These are phyloP conservation scores for Drosophila parthenogenetica DNA, from an alignment of 2,888 invertebrate species.

Conservation along the genomic window DNA sequence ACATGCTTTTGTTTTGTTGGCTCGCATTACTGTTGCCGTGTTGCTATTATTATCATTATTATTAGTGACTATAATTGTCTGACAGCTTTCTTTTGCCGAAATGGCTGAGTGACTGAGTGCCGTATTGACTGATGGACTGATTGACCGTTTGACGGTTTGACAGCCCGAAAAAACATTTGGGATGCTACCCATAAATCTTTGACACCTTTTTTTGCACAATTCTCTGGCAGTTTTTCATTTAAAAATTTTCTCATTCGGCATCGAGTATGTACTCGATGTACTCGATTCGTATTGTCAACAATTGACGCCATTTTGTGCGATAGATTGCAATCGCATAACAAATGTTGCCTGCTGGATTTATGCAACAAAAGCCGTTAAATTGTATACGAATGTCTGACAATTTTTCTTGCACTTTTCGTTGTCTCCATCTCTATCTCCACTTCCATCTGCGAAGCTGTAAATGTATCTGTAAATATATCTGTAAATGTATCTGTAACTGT, in stretches of 20 bases:
- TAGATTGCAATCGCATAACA: constrained; percentile 78
- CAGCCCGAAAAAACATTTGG: constrained; percentile 20
- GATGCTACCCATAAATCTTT: constrained; percentile 50
- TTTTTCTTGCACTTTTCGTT: constrained; percentile 51
- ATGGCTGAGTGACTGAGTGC: constrained; percentile 50
- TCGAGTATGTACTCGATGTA: constrained; percentile 18
- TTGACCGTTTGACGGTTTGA: constrained; percentile 55
- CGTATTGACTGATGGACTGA: constrained; percentile 53
- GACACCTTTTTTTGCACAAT: constrained; percentile 71
- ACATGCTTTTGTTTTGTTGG: constrained; percentile 43
- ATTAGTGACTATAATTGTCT: constrained; percentile 74
- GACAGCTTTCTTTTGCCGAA: constrained; percentile 70
- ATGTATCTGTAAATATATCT: constrained; percentile 14
- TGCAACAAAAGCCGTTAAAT: constrained; percentile 80
- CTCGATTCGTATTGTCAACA: constrained; percentile 67
- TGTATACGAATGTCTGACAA: constrained; percentile 66
- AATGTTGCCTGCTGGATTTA: constrained; percentile 75
- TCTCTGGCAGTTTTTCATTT: constrained; percentile 7
- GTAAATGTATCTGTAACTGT: constrained; percentile 13
- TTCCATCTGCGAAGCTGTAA: neutral
- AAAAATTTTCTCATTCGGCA: constrained; percentile 20
- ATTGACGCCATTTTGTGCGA: constrained; percentile 70
- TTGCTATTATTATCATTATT: constrained; percentile 51
- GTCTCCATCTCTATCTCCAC: constrained; percentile 37
- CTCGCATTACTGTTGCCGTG: constrained; percentile 1